Evolutionary conservation across 2,888 invertebrate genomes (phyloP).

Genomic region (Tenodera sinensis): DNA sequence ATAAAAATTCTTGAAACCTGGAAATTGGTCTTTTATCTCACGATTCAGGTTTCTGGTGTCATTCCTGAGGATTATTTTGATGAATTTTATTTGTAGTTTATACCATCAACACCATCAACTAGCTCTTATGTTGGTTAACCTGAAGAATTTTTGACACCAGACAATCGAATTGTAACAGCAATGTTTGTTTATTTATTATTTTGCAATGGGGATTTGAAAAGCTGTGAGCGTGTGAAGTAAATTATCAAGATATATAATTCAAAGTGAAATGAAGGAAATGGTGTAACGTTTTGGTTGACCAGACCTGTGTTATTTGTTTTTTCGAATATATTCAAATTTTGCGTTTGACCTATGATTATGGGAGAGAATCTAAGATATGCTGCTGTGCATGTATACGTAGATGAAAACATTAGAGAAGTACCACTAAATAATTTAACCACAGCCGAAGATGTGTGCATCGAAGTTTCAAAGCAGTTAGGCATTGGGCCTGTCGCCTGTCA

Average conservation of each 20-base stretch:
- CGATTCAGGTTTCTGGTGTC: no score
- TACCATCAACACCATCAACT: no score
- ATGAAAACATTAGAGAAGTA: constrained; percentile 17
- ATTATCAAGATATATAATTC: background rate
- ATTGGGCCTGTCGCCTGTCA: constrained; percentile 75
- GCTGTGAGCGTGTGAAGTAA: background rate
- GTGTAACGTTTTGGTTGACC: background rate
- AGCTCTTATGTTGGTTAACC: background rate
- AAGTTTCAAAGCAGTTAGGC: constrained; percentile 65
- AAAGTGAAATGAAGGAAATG: background rate
- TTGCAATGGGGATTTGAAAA: background rate
- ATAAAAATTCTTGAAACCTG: no score
- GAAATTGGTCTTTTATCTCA: no score
- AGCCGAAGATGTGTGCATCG: constrained; percentile 68
- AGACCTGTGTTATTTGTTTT: background rate
- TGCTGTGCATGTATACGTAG: constrained; percentile 21
- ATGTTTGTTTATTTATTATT: background rate
- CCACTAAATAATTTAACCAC: constrained; percentile 40
- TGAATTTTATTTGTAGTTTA: no score
- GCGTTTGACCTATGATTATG: background rate
- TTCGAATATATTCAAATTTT: background rate
- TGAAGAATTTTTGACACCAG: background rate
- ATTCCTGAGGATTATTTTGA: no score
- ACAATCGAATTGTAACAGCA: background rate
- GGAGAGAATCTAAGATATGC: constrained; percentile 17